These are phyloP conservation scores for Chaetorhynchus papuensis DNA, from an alignment of 2,113 vertebrate genomes.

Conservation along the genomic window DNA sequence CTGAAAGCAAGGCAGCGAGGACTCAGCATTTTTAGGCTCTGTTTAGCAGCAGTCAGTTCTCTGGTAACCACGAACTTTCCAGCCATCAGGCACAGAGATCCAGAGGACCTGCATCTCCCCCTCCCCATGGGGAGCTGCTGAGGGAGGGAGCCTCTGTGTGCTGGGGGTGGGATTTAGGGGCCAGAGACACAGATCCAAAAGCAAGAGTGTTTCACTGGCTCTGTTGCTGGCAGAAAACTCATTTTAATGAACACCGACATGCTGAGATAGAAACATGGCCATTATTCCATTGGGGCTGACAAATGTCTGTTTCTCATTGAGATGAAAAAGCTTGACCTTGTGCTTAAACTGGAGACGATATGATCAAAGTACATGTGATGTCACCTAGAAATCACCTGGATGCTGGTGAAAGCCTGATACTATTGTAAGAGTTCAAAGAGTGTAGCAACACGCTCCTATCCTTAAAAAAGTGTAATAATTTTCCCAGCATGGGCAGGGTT, in stretches of 20 bases:
- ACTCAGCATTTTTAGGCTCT: background rate
- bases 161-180: background rate
- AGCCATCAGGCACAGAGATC: rapidly evolving
- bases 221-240: background rate
- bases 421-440: background rate
- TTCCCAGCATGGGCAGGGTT: background rate
- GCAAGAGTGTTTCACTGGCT: background rate
- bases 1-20: background rate
- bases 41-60: background rate
- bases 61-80: background rate
- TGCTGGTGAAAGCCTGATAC: background rate
- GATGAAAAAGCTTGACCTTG: background rate
- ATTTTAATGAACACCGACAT: background rate
- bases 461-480: background rate
- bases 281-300: background rate
- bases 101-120: background rate
- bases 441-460: background rate
- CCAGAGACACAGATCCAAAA: background rate
- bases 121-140: background rate
- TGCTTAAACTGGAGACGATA: background rate
- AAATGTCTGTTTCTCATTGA: background rate
- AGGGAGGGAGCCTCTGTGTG: background rate
- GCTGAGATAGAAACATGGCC: background rate
- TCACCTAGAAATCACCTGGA: background rate
- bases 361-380: background rate